Percentiles rank a stretch among this genome's conserved stretches.
These are phyloP conservation scores for Dipodomys merriami DNA, from an alignment of 2,113 vertebrate genomes.

Conservation along the genomic window DNA sequence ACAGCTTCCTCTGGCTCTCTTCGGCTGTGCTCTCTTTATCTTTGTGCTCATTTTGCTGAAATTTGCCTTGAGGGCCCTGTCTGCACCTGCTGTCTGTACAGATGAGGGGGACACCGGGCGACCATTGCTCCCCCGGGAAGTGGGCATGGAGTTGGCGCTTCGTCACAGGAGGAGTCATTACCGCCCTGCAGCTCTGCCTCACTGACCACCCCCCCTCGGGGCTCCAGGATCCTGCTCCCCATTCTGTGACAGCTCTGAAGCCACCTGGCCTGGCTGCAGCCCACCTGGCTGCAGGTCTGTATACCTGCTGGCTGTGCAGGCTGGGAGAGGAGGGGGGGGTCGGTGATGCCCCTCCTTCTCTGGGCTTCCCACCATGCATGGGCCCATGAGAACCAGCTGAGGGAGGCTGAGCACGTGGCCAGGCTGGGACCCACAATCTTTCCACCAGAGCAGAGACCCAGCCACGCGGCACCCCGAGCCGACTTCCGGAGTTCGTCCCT, in stretches of 20 bases:
- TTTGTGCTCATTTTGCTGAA: background rate
- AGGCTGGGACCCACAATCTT: fast-evolving
- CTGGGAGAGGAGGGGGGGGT: background rate
- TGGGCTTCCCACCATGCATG: too few relatives aligned
- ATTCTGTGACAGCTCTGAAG: background rate
- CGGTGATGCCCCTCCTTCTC: background rate
- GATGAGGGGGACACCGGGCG: background rate
- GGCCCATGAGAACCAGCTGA: background rate
- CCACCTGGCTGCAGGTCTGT: background rate
- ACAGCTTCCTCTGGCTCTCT: fast-evolving
- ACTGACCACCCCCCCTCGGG: fast-evolving
- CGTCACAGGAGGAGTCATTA: fast-evolving
- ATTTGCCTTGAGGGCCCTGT: background rate
- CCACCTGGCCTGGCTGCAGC: background rate
- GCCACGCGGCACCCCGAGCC: too few relatives aligned
- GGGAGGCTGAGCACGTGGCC: background rate
- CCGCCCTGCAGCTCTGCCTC: background rate
- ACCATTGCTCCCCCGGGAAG: fast-evolving
- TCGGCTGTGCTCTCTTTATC: fast-evolving
- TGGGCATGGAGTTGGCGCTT: background rate
- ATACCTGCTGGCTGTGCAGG: background rate
- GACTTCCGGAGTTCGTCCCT: too few relatives aligned
- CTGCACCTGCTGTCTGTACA: background rate
- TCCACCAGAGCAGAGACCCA: background rate
- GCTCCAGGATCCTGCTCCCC: background rate